These are phyloP conservation scores for Chamaea fasciata DNA, from an alignment of 2,113 vertebrate species.

Conservation along the genomic window DNA sequence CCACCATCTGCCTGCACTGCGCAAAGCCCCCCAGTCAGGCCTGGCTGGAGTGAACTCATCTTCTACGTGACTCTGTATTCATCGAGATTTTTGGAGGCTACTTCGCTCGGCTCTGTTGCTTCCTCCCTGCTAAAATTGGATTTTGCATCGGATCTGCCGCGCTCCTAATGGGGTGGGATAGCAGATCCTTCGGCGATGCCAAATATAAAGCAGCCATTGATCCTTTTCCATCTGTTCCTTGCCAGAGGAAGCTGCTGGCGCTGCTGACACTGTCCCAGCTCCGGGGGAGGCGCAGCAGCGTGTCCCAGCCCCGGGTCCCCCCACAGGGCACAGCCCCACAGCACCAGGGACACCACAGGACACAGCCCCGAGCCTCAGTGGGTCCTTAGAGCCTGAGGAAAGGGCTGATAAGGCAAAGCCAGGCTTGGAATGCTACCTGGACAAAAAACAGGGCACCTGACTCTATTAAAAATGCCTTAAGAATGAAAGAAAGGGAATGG, in stretches of 20 bases:
- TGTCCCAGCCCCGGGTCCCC: background rate
- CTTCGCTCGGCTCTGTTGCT: background rate
- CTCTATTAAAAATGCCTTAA: background rate
- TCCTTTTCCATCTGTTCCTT: background rate
- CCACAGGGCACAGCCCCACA: background rate
- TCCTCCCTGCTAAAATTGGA: background rate
- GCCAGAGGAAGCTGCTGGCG: background rate
- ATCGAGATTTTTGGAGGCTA: background rate
- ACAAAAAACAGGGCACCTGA: background rate
- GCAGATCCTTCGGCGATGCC: background rate
- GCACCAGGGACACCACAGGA: fast-evolving
- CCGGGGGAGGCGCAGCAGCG: background rate
- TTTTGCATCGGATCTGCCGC: background rate
- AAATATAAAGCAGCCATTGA: background rate
- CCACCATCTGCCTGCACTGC: background rate
- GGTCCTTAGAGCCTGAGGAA: background rate
- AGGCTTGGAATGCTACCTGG: background rate
- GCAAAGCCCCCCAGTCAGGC: background rate
- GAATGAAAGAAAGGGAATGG: background rate
- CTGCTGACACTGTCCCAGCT: background rate
- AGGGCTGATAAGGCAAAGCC: background rate
- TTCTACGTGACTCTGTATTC: background rate
- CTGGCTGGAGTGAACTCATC: background rate
- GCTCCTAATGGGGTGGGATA: background rate
- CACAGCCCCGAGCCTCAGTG: background rate